Conservation (phyloP, 2,888 invertebrate genomes). For the Morpho deidamia region DNA sequence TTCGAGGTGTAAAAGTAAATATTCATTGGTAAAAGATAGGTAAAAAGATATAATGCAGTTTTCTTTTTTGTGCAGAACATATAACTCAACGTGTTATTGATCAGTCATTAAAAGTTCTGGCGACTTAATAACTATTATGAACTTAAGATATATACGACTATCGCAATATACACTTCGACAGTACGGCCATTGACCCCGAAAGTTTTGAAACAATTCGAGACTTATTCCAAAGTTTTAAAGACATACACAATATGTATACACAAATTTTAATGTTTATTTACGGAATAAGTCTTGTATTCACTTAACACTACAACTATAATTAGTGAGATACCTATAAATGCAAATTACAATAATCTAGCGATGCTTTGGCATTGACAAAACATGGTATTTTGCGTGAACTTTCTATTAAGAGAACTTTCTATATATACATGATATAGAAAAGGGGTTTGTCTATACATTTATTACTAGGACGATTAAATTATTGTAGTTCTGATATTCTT, state of each 20-base stretch:
- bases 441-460: not conserved
- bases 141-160: not conserved
- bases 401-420: conserved; percentile 1
- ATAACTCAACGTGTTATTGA: too few species aligned
- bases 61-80: too few species aligned
- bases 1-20: too few species aligned
- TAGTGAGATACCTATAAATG: conserved; percentile 79
- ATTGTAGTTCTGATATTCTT: conserved; percentile 1
- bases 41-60: too few species aligned
- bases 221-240: conserved; percentile 53
- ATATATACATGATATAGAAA: conserved; percentile 1
- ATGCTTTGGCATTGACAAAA: conserved; percentile 79
- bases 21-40: too few species aligned
- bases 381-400: conserved; percentile 57
- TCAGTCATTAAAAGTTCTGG: too few species aligned
- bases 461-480: not conserved
- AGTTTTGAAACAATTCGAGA: conserved; percentile 48
- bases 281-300: conserved; percentile 74
- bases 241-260: conserved; percentile 51
- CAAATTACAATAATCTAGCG: conserved; percentile 76
- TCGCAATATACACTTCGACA: conserved; percentile 15
- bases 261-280: conserved; percentile 50
- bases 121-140: conserved; percentile 19
- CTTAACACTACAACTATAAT: conserved; percentile 65
- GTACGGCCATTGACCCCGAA: conserved; percentile 24